A percentile compares a stretch with the other conserved stretches of the same genome.
Evolutionary conservation across 2,797 vertebrate genomes (phyloP).

Genomic region (Myotis vivesi): DNA sequence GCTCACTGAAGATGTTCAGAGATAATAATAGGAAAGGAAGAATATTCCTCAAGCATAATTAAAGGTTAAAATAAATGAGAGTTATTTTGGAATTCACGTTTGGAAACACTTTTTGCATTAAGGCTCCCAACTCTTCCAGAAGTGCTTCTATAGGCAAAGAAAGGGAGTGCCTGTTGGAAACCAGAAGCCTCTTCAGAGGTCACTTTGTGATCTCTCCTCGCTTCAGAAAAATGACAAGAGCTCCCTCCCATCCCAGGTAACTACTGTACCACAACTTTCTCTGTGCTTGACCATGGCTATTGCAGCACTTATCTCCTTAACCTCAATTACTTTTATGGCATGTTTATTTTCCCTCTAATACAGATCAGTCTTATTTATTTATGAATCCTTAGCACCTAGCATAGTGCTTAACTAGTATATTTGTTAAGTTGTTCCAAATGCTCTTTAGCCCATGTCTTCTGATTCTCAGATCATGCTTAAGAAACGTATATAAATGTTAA

Average conservation of each 20-base stretch:
- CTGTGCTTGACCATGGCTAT: background rate
- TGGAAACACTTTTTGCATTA: background rate
- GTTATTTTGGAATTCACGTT: slow-evolving; percentile 28
- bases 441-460: background rate
- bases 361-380: background rate
- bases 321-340: background rate
- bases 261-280: background rate
- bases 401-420: background rate
- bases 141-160: background rate
- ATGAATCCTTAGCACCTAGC: background rate
- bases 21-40: background rate
- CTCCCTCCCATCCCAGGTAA: background rate
- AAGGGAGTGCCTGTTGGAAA: background rate
- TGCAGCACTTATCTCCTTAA: background rate
- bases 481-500: slow-evolving; percentile 7
- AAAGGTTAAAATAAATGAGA: background rate
- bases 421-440: background rate
- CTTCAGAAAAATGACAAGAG: background rate
- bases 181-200: background rate
- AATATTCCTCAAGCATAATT: background rate
- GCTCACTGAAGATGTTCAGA: background rate
- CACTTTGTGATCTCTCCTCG: background rate
- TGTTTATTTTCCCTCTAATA: slow-evolving; percentile 27
- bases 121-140: background rate
- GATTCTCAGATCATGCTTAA: background rate